Base-by-base conservation (phyloP, 2,797 vertebrate species). In the Avahi laniger region DNA sequence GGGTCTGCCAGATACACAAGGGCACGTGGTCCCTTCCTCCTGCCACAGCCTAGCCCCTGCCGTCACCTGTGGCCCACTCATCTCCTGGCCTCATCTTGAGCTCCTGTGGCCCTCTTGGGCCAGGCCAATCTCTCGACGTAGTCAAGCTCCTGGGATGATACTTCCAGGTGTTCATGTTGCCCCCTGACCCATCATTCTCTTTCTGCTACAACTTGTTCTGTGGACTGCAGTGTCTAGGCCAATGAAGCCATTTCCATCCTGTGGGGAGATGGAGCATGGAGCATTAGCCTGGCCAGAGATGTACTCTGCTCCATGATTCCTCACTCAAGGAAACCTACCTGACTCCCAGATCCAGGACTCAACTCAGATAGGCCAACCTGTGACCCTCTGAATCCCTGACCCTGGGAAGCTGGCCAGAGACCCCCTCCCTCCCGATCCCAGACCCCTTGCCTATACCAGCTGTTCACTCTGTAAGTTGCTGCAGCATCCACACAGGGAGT, bases 371-470 rank as follows among this genome's bases (percentile, higher is more conserved):
- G 48, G 43, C 61, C 87, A 82, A 14, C 52, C 28, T 57, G n/a
- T 38, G 82, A 75, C 46, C 5, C 3, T 88, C 57, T 80, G 79
- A 84, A 61, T 86, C 80, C n/a, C 26, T 50, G 73, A 78, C 38
- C 50, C 70, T 48, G 33, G 41, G 88, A 73, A 78, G 8, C 69
- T 33, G 26, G 26, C 41, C 38, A 30, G 26, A 89, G 65, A 41
- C 61, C 48, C 35, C 79, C 24, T 81, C 38, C 38, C 35, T 59
- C 5, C 15, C 11, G 54, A 43, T 33, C 11, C 75, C 30, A 92
- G 54, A 35, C 2, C 7, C 89, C 97, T 98, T 98, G 99, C 99
- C 99, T 99, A 97, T 99, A 98, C 99, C 97, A 15, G 99, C 99
- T 30, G 99, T 97, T 95, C 95, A 96, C 88, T 98, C 96, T 17